Evolutionary conservation across 2,113 vertebrate genomes (phyloP).

Genomic region (Acrocephalus kingi): DNA sequence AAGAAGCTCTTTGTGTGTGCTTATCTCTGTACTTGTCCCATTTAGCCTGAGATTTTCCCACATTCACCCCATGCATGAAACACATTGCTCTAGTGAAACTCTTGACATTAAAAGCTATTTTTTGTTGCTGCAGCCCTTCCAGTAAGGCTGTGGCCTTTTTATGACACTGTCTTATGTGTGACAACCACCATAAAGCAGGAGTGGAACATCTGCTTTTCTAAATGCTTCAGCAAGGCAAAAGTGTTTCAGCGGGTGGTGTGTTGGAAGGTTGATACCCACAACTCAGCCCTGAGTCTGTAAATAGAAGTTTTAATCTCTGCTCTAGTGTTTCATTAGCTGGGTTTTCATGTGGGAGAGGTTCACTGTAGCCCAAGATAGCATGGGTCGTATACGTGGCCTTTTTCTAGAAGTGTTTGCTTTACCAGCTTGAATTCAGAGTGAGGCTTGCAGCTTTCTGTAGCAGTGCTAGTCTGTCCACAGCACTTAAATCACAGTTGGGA

Average conservation of each 20-base stretch:
- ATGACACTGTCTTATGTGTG: background rate
- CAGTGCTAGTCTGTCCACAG: background rate
- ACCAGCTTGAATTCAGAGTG: background rate
- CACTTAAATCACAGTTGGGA: background rate
- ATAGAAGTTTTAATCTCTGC: conserved; percentile 52
- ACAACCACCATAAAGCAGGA: background rate
- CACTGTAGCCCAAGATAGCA: background rate
- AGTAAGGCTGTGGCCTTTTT: background rate
- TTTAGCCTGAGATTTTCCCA: conserved; percentile 27
- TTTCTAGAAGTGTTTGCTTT: background rate
- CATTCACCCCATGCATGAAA: background rate
- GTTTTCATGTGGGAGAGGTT: background rate
- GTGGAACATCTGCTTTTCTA: conserved; percentile 11
- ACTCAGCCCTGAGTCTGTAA: conserved; percentile 6
- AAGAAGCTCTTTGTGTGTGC: background rate
- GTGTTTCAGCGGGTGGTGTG: background rate
- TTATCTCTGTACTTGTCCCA: background rate
- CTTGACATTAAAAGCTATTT: background rate
- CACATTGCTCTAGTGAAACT: background rate
- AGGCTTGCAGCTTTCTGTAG: background rate
- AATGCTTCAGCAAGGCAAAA: background rate
- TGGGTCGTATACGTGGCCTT: background rate
- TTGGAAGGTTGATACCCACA: background rate
- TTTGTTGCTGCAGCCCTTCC: background rate
- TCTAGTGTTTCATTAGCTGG: conserved; percentile 16